Evolutionary conservation across 2,113 vertebrate genomes (phyloP), one percentile per base, ranked within the genome.

Genomic region (Parus major): DNA sequence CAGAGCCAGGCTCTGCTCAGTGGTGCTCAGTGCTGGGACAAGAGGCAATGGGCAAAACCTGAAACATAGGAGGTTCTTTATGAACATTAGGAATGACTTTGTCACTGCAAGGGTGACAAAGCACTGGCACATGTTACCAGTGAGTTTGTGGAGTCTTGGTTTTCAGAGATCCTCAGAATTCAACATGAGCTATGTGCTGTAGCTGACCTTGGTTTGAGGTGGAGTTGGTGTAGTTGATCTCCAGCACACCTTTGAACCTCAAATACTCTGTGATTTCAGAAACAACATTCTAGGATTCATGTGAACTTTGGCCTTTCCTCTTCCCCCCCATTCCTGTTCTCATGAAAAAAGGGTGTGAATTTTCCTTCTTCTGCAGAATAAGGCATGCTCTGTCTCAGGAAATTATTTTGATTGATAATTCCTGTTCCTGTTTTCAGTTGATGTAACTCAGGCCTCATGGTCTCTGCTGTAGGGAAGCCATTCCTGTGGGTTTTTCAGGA

Each of bases 1-100:
- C 5, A 39, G 36, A 44, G 18, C 18, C 19, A 59, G 42, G 36
- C 15, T 50, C 44, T 73, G 46, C 23, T 59, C 33, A 39, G 53
- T 15, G 2, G 2, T 53, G 39, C 7, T 50, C 60, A n/a, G 0
- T 11, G 22, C 28, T 16, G 10, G 13, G 9, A 46, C 16, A 18
- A 61, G 24, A 82, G n/a, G 9, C 28, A 53, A 46, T 18, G 13
- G 28, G 28, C 19, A 82, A 49, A 53, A 22, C 20, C n/a, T 53
- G 46, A 82, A 46, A 59, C 16, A 39, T 0, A 29, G 13, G 20
- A 68, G 22, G 20, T 25, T 55, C 29, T 36, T 24, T 55, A 39
- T 31, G 41, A 61, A 19, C 24, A 41, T 25, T 4, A 60, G 46
- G 29, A 82, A 41, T 12, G 7, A 42, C 19, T 57, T 42, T 29